Percentiles rank a stretch among this genome's conserved stretches.
These are phyloP conservation scores for Ptychadena robeensis DNA, from an alignment of 2,797 vertebrate genomes.

Conservation along the genomic window DNA sequence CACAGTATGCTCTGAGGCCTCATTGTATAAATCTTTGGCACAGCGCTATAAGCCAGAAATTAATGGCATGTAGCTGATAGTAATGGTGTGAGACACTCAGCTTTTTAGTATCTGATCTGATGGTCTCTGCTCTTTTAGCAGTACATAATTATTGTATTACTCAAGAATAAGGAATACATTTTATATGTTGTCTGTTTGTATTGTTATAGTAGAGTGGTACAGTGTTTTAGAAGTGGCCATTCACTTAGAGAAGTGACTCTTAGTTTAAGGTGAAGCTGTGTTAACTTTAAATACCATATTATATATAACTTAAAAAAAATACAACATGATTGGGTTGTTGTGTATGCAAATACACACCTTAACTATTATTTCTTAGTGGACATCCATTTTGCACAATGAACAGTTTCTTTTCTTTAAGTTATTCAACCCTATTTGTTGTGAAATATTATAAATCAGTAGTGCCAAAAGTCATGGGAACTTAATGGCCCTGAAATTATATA, in stretches of 20 bases:
- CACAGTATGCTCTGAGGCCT: slow-evolving; percentile 65
- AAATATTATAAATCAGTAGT: too few species aligned
- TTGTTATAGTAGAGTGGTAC: neutral
- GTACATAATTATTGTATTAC: neutral
- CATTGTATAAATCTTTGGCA: slow-evolving; percentile 73
- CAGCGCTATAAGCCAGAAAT: slow-evolving; percentile 37
- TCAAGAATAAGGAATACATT: neutral
- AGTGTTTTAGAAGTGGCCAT: neutral
- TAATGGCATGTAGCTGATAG: slow-evolving; percentile 65
- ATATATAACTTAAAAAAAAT: too few species aligned
- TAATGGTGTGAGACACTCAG: slow-evolving; percentile 68
- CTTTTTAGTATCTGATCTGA: slow-evolving; percentile 9
- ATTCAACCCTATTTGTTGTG: too few species aligned
- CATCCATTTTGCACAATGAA: too few species aligned
- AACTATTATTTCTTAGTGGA: too few species aligned
- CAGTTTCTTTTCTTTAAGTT: too few species aligned
- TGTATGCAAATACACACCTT: too few species aligned
- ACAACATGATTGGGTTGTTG: too few species aligned
- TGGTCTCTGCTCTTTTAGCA: neutral
- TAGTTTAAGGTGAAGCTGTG: neutral
- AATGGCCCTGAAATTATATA: too few species aligned
- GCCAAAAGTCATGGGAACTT: too few species aligned
- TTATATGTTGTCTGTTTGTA: neutral
- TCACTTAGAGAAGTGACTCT: too few species aligned
- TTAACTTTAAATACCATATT: neutral